Percentiles rank a stretch among this genome's conserved stretches.
Evolutionary conservation across 2,113 vertebrate species (phyloP).

Genomic region (Physeter macrocephalus): DNA sequence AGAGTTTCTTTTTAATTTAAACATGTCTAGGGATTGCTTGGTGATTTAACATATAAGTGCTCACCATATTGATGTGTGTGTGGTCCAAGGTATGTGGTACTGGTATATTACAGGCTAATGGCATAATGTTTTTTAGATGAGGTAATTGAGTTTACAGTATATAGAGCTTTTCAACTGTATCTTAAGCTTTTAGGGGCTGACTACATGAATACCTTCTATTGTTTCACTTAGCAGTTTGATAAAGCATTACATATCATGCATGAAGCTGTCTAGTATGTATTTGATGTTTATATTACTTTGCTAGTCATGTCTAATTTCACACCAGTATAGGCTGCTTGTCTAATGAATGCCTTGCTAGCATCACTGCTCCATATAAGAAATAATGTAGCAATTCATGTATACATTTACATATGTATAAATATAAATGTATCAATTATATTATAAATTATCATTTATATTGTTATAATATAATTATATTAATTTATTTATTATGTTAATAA

Average conservation of each 20-base stretch:
- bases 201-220: conserved; percentile 47
- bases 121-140: conserved; percentile 25
- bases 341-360: neutral
- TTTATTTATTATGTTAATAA: no score
- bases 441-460: neutral
- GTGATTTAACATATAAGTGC: conserved; percentile 63
- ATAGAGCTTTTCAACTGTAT: neutral
- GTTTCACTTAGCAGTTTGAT: conserved; percentile 32
- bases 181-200: neutral
- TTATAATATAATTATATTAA: no score
- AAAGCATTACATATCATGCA: conserved; percentile 8
- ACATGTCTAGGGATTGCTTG: conserved; percentile 63
- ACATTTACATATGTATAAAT: neutral
- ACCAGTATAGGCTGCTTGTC: neutral
- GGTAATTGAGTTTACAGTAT: conserved; percentile 28
- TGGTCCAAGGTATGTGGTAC: neutral
- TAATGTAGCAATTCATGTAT: neutral
- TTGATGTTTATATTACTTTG: neutral
- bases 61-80: conserved; percentile 46
- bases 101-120: neutral
- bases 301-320: conserved; percentile 60
- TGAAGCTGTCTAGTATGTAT: neutral
- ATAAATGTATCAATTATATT: neutral
- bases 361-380: neutral
- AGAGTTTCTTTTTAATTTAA: conserved; percentile 47